A percentile compares a stretch with the other conserved stretches of the same genome.
These are phyloP conservation scores for Hippocampus zosterae DNA, from an alignment of 2,113 vertebrate genomes.

Conservation along the genomic window DNA sequence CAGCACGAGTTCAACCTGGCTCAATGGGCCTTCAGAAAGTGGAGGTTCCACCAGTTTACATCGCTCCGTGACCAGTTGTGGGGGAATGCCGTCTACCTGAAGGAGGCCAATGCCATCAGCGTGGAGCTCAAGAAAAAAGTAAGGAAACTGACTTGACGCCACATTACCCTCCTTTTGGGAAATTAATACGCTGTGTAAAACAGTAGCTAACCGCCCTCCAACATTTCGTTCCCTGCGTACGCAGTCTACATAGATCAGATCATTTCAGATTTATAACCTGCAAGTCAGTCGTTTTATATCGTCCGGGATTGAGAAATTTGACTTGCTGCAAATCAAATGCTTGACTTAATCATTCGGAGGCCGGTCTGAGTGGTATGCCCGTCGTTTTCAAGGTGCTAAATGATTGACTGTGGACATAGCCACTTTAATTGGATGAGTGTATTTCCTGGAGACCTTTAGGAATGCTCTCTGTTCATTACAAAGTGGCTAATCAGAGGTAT, in stretches of 20 bases:
- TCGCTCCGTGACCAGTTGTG: slow-evolving; percentile 93
- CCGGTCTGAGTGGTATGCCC: slow-evolving; percentile 42
- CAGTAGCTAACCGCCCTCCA: not conserved
- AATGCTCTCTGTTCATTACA: not conserved
- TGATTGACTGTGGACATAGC: slow-evolving; percentile 30
- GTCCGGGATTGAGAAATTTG: not conserved
- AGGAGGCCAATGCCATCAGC: slow-evolving; percentile 97
- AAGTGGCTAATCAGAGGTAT: not conserved
- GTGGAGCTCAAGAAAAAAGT: slow-evolving; percentile 99
- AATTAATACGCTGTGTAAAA: not conserved
- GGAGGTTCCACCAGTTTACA: slow-evolving; percentile 97
- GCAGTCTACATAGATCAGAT: not conserved
- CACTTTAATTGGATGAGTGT: not conserved
- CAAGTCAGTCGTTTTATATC: slow-evolving; percentile 8
- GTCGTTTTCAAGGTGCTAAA: slow-evolving; percentile 6
- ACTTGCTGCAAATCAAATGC: slow-evolving; percentile 24
- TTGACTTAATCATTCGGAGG: slow-evolving; percentile 10
- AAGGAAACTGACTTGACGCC: slow-evolving; percentile 9
- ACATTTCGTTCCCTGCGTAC: not conserved
- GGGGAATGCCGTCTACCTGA: slow-evolving; percentile 95
- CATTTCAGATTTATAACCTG: not conserved
- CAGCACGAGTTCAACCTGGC: slow-evolving; percentile 90
- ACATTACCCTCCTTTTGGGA: not conserved
- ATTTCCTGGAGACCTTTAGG: slow-evolving; percentile 9
- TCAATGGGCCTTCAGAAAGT: slow-evolving; percentile 97